A percentile compares a stretch with the other conserved stretches of the same genome.
phyloP scores from a whole-genome alignment of 2,888 invertebrate genomes.

The Morpho achilles region DNA sequence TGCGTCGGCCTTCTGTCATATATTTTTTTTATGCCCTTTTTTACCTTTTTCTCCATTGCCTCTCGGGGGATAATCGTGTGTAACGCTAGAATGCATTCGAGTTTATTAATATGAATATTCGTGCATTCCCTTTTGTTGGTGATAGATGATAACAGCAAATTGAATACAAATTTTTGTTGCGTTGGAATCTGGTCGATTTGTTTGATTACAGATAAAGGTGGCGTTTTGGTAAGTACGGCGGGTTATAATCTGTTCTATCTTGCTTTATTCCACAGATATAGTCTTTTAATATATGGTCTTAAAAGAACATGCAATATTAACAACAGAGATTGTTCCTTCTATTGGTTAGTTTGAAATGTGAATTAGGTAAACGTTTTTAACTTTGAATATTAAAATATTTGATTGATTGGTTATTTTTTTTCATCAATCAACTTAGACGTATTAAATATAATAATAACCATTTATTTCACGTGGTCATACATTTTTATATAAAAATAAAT shows the following conservation, averaged over 20 bases:
- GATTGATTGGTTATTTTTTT: too few species aligned
- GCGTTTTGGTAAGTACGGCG: slow-evolving; percentile 24
- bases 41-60: slow-evolving; percentile 31
- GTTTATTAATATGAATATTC: slow-evolving; percentile 59
- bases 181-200: slow-evolving; percentile 17
- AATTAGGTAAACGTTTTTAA: too few species aligned
- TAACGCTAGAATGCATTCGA: slow-evolving; percentile 65
- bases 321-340: slow-evolving; percentile 32
- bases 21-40: slow-evolving; percentile 33
- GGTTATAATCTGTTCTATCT: slow-evolving; percentile 44
- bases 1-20: slow-evolving; percentile 46
- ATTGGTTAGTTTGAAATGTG: too few species aligned
- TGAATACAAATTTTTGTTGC: slow-evolving; percentile 12
- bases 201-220: slow-evolving; percentile 17
- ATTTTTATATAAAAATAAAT: too few species aligned
- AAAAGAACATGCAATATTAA: slow-evolving; percentile 68
- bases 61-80: slow-evolving; percentile 61
- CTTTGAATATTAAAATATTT: too few species aligned
- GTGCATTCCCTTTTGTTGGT: slow-evolving; percentile 37
- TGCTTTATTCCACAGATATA: slow-evolving; percentile 69
- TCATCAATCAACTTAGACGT: too few species aligned
- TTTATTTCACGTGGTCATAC: too few species aligned
- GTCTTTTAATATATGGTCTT: slow-evolving; percentile 54
- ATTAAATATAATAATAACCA: too few species aligned
- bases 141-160: slow-evolving; percentile 25